phyloP scores from a whole-genome alignment of 2,113 vertebrate species.

The Illadopsis cleaveri region DNA sequence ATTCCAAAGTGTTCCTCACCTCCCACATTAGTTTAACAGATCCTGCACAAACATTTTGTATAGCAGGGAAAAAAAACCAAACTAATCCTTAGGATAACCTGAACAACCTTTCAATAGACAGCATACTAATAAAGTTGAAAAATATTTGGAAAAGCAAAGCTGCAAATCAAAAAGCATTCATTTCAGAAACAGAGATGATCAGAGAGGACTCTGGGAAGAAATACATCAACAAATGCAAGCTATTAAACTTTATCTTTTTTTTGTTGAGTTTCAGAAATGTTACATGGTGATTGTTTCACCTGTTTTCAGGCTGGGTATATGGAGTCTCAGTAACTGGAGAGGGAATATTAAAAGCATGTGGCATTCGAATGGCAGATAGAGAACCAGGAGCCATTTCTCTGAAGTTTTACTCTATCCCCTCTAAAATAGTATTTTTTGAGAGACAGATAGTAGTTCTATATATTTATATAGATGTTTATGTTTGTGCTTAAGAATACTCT shows the following conservation, averaged over 20 bases:
- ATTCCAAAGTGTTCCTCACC: neutral
- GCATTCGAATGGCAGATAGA: neutral
- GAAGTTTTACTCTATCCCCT: neutral
- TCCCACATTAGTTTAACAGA: neutral
- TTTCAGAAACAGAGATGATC: neutral
- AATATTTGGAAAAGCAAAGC: neutral
- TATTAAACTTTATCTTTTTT: neutral
- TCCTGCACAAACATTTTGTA: neutral
- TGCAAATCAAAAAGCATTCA: neutral
- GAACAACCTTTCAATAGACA: neutral
- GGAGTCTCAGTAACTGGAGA: neutral
- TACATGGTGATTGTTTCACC: rapidly evolving
- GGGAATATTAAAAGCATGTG: neutral
- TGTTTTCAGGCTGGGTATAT: neutral
- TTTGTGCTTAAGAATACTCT: neutral
- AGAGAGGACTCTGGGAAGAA: neutral
- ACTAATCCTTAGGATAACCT: neutral
- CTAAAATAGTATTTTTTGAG: neutral
- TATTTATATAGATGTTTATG: neutral
- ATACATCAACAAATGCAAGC: neutral
- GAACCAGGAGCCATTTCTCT: neutral
- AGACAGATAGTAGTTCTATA: neutral
- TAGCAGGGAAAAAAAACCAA: neutral
- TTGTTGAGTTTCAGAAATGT: neutral
- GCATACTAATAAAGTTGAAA: neutral